Conservation (phyloP, 2,113 vertebrate genomes). For the Myanophis thanlyinensis region DNA sequence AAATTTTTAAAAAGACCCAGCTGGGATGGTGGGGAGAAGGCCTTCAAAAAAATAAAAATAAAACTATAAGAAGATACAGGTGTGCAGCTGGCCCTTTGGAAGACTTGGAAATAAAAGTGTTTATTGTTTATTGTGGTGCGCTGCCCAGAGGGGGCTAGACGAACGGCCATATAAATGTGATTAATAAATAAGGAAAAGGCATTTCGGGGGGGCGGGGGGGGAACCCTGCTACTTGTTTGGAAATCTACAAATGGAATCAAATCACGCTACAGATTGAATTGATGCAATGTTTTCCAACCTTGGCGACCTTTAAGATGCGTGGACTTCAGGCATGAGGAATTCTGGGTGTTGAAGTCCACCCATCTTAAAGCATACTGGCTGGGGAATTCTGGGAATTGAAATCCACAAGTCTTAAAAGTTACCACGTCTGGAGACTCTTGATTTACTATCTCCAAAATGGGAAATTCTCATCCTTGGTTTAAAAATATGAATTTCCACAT, state of each 20-base stretch:
- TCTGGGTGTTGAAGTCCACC: neutral
- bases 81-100: neutral
- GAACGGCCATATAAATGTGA: neutral
- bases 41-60: neutral
- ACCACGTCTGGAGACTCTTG: neutral
- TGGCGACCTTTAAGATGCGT: neutral
- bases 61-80: neutral
- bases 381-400: neutral
- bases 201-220: neutral
- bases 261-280: neutral
- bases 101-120: neutral
- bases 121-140: neutral
- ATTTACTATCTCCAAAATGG: too few relatives aligned
- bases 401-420: neutral
- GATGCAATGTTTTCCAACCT: neutral
- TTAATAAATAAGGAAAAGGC: neutral
- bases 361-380: neutral
- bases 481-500: neutral
- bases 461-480: neutral
- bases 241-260: neutral
- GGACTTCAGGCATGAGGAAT: neutral
- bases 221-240: neutral
- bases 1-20: neutral
- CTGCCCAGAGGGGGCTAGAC: neutral
- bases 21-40: too few relatives aligned